Percentiles rank a stretch among this genome's conserved stretches.
phyloP scores from a whole-genome alignment of 2,888 invertebrate species.

The Isotomurus palustris region DNA sequence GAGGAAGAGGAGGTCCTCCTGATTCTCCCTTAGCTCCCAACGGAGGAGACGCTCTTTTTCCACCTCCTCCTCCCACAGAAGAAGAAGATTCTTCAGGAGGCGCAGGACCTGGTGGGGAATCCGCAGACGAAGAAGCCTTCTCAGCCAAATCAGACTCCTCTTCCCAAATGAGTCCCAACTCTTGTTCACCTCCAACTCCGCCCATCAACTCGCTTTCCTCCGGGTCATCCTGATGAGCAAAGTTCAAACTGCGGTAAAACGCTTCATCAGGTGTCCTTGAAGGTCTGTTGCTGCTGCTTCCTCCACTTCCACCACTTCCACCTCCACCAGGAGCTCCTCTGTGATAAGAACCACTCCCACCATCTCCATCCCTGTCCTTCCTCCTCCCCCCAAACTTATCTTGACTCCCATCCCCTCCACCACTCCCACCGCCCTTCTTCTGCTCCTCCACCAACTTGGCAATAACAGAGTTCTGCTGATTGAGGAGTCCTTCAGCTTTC shows the following conservation, averaged over 20 bases:
- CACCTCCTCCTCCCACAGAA: not conserved
- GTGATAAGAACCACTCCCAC: constrained; percentile 12
- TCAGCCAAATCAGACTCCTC: constrained; percentile 61
- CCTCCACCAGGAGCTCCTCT: not conserved
- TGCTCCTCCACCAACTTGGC: constrained; percentile 68
- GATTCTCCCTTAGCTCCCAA: not conserved
- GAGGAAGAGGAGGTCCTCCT: not conserved
- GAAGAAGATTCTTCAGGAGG: constrained; percentile 45
- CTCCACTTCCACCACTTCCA: not conserved
- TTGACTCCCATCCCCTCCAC: constrained; percentile 49
- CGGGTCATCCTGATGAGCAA: constrained; percentile 68
- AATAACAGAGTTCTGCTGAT: constrained; percentile 86
- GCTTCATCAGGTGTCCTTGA: constrained; percentile 21
- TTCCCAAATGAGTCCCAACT: constrained; percentile 78
- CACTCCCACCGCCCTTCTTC: constrained; percentile 31
- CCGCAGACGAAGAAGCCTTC: constrained; percentile 47
- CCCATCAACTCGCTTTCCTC: constrained; percentile 10
- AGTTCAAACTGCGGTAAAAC: constrained; percentile 62
- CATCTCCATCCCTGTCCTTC: constrained; percentile 9
- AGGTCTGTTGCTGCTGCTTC: constrained; percentile 13
- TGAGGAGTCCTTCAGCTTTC: constrained; percentile 76
- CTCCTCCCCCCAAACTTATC: constrained; percentile 39
- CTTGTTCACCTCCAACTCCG: constrained; percentile 55
- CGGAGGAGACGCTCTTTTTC: constrained; percentile 3
- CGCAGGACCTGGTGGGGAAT: constrained; percentile 50